phyloP scores from a whole-genome alignment of 1,140 invertebrate genomes.

The Drosophila nikananu region DNA sequence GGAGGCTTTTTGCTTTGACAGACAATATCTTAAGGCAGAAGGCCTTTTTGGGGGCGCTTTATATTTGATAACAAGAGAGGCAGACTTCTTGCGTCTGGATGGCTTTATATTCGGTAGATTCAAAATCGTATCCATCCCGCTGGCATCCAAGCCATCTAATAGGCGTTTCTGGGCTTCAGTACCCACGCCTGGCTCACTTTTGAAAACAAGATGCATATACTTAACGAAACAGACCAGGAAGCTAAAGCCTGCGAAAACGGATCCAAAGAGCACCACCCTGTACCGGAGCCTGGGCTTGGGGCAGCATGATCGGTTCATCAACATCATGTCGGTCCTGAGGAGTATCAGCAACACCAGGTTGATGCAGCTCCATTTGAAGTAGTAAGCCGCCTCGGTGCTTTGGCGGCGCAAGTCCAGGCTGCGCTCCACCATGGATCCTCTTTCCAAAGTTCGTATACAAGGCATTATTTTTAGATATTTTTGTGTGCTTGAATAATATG shows the following conservation, averaged over 20 bases:
- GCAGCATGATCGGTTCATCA: slow-evolving; percentile 42
- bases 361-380: slow-evolving; percentile 69
- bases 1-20: background rate
- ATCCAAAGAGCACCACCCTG: slow-evolving; percentile 67
- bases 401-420: slow-evolving; percentile 60
- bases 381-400: slow-evolving; percentile 35
- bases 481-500: too few species aligned
- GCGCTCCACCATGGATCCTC: slow-evolving; percentile 35
- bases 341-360: slow-evolving; percentile 45
- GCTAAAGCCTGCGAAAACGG: slow-evolving; percentile 74
- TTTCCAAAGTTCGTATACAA: background rate
- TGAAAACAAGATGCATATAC: slow-evolving; percentile 73
- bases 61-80: background rate
- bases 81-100: background rate
- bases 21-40: too few species aligned
- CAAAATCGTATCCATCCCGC: slow-evolving; percentile 10
- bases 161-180: slow-evolving; percentile 82
- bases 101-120: background rate
- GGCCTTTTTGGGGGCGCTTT: too few species aligned
- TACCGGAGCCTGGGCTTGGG: background rate
- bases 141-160: slow-evolving; percentile 68
- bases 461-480: background rate
- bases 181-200: slow-evolving; percentile 64
- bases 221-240: slow-evolving; percentile 80
- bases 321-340: background rate